Conservation (phyloP, 2,888 invertebrate species). For the Brenthis hecate region DNA sequence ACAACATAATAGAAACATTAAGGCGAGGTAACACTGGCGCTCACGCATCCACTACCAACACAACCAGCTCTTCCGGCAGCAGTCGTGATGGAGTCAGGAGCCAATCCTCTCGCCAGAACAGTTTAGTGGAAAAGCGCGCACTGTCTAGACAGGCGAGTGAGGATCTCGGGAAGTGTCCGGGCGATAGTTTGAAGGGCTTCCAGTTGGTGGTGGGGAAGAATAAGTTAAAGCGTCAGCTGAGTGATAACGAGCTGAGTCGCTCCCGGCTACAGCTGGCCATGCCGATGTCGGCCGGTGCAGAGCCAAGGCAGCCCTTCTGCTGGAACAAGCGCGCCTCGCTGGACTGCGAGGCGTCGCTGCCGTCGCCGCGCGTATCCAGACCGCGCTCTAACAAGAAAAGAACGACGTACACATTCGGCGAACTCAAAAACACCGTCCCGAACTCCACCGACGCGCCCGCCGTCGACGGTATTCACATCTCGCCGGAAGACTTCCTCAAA, state of each 20-base stretch:
- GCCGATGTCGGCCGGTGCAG: conserved; percentile 79
- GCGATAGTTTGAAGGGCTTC: conserved; percentile 60
- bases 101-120: conserved; percentile 61
- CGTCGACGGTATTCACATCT: conserved; percentile 57
- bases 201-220: conserved; percentile 70
- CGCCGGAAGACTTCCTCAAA: conserved; percentile 70
- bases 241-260: conserved; percentile 68
- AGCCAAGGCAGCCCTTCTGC: conserved; percentile 65
- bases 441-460: conserved; percentile 54
- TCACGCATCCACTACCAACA: conserved; percentile 55
- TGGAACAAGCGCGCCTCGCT: conserved; percentile 65
- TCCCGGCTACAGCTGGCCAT: conserved; percentile 66
- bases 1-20: conserved; percentile 68
- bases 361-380: conserved; percentile 41
- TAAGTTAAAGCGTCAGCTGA: conserved; percentile 70
- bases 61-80: conserved; percentile 66
- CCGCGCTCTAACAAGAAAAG: conserved; percentile 48
- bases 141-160: conserved; percentile 58
- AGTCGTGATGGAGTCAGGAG: conserved; percentile 50
- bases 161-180: conserved; percentile 53
- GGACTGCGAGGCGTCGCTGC: conserved; percentile 58
- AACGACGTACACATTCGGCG: conserved; percentile 71
- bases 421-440: conserved; percentile 73
- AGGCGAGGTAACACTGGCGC: conserved; percentile 50
- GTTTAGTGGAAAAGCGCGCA: conserved; percentile 54